Evolutionary conservation across 1,140 invertebrate species (phyloP), one percentile per base, ranked within the genome.

Genomic region (Macrobrachium rosenbergii): DNA sequence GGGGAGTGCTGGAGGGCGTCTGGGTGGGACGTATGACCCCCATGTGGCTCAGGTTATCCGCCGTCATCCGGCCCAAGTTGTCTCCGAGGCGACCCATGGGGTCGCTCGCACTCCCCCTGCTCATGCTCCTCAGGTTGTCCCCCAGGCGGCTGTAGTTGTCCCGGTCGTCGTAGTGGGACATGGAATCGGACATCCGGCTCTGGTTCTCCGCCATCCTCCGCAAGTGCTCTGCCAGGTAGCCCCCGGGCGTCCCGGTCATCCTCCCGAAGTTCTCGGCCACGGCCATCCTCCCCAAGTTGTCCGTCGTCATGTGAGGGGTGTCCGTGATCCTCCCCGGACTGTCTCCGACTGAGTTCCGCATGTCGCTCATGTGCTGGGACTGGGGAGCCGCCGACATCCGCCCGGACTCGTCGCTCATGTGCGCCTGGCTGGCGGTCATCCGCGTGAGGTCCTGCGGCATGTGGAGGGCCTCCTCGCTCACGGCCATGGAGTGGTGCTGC

Each of bases 401-500:
- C 19, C 80, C 87, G 37, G 82, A 88, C 60, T 82, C 87, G 79
- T 89, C 89, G 59, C 80, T 89, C 87, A 89, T 89, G 67, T 88
- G 83, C 23, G 83, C 77, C 45, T 88, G 87, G 64, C 76, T 85
- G 69, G 89, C 86, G n/a, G 89, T 84, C 89, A 89, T 89, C 21
- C 89, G 87, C 11, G 89, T 89, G 11, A 89, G 89, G 82, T 89
- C 89, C 72, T 89, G 89, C 5, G 89, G 89, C 82, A 89, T 88
- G 58, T 89, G 89, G 8, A 89, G 79, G 19, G 87, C n/a, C 23
- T 89, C 89, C 11, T 89, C 89, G 19, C 69, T 88, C 12, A 84
- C 87, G 43, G 69, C 72, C 89, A 89, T 88, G 45, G 80, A 82
- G 86, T 89, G 89, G 59, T 88, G 86, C 12, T 83, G 81, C 8